Evolutionary conservation across 2,797 vertebrate species (phyloP).

Genomic region (Anguilla obscura): DNA sequence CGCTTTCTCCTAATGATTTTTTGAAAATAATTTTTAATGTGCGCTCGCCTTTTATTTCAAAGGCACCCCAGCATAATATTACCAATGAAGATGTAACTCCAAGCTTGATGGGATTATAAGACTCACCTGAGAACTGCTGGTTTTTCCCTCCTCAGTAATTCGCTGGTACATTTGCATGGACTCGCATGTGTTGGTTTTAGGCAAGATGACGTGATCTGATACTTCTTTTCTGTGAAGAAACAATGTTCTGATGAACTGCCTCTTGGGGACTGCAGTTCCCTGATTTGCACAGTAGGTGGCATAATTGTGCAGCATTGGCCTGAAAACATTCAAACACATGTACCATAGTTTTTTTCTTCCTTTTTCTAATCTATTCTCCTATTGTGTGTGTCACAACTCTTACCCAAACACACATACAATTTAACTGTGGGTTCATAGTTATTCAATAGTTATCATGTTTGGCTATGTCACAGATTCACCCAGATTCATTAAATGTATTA

Average conservation of each 20-base stretch:
- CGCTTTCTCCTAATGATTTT: constrained; percentile 19
- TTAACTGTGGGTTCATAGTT: neutral
- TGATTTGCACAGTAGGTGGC: constrained; percentile 72
- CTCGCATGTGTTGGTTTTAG: neutral
- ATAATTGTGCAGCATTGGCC: constrained; percentile 68
- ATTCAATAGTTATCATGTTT: neutral
- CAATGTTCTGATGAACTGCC: neutral
- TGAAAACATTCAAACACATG: constrained; percentile 38
- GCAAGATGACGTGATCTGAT: neutral
- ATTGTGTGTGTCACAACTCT: neutral
- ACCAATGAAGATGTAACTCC: neutral
- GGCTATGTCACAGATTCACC: neutral
- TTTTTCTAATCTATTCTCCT: neutral
- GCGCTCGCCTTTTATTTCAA: neutral
- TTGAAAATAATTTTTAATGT: neutral
- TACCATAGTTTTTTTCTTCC: constrained; percentile 28
- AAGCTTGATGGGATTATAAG: neutral
- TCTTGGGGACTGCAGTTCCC: constrained; percentile 24
- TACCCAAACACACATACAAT: neutral
- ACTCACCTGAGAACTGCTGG: neutral
- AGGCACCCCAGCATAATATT: neutral
- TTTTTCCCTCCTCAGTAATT: neutral
- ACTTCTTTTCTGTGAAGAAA: neutral
- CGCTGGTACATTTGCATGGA: neutral
- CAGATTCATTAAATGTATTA: too few relatives aligned